These are phyloP conservation scores for Threskiornis aethiopicus DNA, from an alignment of 2,797 vertebrate species.

Conservation along the genomic window DNA sequence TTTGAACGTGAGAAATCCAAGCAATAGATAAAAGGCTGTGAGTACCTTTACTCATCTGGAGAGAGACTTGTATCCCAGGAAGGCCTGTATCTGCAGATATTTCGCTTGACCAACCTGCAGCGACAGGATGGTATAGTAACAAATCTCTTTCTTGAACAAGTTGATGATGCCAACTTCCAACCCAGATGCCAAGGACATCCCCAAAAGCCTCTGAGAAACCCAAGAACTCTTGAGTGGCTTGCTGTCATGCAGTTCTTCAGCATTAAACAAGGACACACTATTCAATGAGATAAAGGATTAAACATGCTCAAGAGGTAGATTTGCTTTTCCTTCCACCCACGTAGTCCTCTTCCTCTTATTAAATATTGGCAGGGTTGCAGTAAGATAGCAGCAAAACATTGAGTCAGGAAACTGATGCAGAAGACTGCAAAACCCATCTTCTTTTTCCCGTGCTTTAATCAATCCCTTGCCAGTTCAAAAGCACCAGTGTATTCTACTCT, in stretches of 20 bases:
- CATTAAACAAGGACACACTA: accelerated
- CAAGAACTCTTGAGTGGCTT: background rate
- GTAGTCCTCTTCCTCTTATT: background rate
- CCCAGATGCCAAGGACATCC: background rate
- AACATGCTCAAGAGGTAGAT: background rate
- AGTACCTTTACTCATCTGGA: background rate
- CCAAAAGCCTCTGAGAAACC: background rate
- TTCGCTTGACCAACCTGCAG: background rate
- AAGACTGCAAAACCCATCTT: background rate
- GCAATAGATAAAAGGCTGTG: background rate
- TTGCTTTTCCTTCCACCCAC: background rate
- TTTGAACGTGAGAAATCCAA: background rate
- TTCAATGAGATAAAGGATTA: background rate
- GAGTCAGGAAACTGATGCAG: background rate
- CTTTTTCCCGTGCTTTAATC: background rate
- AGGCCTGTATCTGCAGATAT: background rate
- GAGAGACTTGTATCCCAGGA: background rate
- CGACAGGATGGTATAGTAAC: accelerated
- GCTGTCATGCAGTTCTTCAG: background rate
- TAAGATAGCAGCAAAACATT: background rate
- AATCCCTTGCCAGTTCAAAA: background rate
- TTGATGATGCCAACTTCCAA: background rate
- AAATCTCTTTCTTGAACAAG: background rate
- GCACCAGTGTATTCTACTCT: background rate
- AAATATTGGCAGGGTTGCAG: background rate